Percentiles rank a stretch among this genome's conserved stretches.
These are phyloP conservation scores for Dryobota labecula DNA, from an alignment of 2,888 invertebrate species.

Conservation along the genomic window DNA sequence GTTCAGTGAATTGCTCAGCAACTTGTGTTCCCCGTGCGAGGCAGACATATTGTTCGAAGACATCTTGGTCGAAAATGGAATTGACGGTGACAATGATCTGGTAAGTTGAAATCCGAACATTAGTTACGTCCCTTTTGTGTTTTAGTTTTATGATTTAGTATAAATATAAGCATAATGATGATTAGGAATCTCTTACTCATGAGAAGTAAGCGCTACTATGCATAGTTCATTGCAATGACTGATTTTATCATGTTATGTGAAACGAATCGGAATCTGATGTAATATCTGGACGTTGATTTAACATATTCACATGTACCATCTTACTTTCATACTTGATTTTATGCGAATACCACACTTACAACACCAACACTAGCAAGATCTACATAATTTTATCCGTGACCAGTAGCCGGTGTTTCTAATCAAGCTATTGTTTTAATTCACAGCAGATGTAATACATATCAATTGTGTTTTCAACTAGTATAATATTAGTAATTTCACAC, in stretches of 20 bases:
- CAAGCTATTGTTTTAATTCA: constrained; percentile 46
- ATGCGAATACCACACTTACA: background rate
- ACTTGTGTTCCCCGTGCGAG: constrained; percentile 87
- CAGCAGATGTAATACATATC: constrained; percentile 34
- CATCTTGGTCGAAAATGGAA: constrained; percentile 85
- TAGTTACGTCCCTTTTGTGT: background rate
- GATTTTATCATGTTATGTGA: constrained; percentile 26
- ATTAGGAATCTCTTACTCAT: background rate
- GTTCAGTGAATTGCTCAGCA: constrained; percentile 89
- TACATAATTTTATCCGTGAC: constrained; percentile 15
- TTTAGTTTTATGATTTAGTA: background rate
- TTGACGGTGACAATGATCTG: constrained; percentile 77
- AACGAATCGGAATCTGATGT: constrained; percentile 7
- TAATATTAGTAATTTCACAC: constrained; percentile 52
- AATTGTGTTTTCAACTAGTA: constrained; percentile 48
- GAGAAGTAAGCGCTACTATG: background rate
- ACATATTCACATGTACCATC: background rate
- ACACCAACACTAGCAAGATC: background rate
- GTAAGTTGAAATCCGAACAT: constrained; percentile 73
- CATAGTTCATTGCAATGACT: constrained; percentile 15
- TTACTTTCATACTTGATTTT: background rate
- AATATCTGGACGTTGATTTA: constrained; percentile 8
- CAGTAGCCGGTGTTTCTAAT: constrained; percentile 38
- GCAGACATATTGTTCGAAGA: constrained; percentile 87
- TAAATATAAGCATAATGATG: constrained; percentile 6